Percentiles rank a stretch among this genome's conserved stretches.
Evolutionary conservation across 2,797 vertebrate genomes (phyloP).

Genomic region (Pelodytes ibericus): DNA sequence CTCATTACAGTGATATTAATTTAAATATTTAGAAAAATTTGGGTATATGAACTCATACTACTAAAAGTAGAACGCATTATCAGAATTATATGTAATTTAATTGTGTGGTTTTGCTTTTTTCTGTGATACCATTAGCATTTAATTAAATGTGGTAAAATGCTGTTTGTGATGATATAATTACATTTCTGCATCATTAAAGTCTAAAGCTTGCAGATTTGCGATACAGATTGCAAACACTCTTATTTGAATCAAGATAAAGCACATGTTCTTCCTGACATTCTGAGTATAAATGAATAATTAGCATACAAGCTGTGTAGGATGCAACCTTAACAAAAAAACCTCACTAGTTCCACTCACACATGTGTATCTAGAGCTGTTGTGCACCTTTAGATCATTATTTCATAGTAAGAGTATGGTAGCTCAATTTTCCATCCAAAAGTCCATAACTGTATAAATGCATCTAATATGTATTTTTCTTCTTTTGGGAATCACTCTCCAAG

Average conservation of each 20-base stretch:
- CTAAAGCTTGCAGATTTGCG: slow-evolving; percentile 16
- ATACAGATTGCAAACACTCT: slow-evolving; percentile 13
- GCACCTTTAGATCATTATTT: neutral
- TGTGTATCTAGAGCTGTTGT: neutral
- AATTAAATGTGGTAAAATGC: slow-evolving; percentile 40
- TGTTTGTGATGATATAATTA: slow-evolving; percentile 41
- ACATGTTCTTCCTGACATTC: slow-evolving; percentile 24
- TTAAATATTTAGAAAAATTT: neutral
- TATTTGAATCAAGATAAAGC: slow-evolving; percentile 26
- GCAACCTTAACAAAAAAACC: neutral
- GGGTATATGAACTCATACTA: slow-evolving; percentile 1
- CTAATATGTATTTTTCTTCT: no score
- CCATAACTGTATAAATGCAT: no score
- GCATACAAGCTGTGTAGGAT: slow-evolving; percentile 2
- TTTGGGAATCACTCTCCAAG: no score
- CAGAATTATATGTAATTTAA: slow-evolving; percentile 28
- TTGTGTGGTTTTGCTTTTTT: slow-evolving; percentile 41
- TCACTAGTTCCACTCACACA: neutral
- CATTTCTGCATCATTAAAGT: slow-evolving; percentile 33
- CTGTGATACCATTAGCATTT: slow-evolving; percentile 35
- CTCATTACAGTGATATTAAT: neutral
- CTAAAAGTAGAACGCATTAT: neutral
- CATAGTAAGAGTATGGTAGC: no score
- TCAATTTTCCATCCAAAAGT: no score
- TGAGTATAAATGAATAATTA: slow-evolving; percentile 20